A percentile compares a stretch with the other conserved stretches of the same genome.
These are phyloP conservation scores for Hydrophis major DNA, from an alignment of 2,797 vertebrate species.

Conservation along the genomic window DNA sequence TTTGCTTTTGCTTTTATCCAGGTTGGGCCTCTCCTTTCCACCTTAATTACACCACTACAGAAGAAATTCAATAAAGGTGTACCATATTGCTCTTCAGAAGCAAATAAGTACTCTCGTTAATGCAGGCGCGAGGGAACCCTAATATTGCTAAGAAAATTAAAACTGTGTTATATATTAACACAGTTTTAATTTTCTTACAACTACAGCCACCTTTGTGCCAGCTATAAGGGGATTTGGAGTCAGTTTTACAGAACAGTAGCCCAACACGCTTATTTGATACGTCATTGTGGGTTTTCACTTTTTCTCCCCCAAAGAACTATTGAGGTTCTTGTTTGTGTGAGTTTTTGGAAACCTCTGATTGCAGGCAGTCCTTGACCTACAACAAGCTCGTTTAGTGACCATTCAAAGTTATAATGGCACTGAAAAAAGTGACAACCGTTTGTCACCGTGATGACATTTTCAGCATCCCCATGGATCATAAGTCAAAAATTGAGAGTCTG, in stretches of 20 bases:
- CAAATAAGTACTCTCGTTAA: not conserved
- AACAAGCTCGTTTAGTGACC: too few relatives aligned
- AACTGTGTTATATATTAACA: slow-evolving; percentile 20
- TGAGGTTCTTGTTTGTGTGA: not conserved
- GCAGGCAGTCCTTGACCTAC: too few relatives aligned
- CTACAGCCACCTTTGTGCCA: not conserved
- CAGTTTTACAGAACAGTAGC: not conserved
- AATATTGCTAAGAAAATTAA: slow-evolving; percentile 13
- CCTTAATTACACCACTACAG: not conserved
- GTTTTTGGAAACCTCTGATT: not conserved
- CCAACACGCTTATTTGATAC: not conserved
- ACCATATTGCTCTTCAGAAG: not conserved
- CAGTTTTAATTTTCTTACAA: slow-evolving; percentile 17
- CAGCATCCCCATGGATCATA: too few relatives aligned
- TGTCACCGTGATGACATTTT: too few relatives aligned
- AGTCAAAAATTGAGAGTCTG: too few relatives aligned
- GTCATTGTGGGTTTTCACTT: not conserved
- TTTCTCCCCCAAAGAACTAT: not conserved
- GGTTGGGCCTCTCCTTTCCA: not conserved
- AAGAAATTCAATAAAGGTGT: not conserved
- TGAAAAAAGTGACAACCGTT: too few relatives aligned
- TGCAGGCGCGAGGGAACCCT: not conserved
- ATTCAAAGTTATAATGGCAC: too few relatives aligned
- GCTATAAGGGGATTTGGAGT: not conserved
- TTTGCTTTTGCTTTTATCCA: too few relatives aligned